Evolutionary conservation across 2,888 invertebrate species (phyloP).

Genomic region (Drosophila monieri): DNA sequence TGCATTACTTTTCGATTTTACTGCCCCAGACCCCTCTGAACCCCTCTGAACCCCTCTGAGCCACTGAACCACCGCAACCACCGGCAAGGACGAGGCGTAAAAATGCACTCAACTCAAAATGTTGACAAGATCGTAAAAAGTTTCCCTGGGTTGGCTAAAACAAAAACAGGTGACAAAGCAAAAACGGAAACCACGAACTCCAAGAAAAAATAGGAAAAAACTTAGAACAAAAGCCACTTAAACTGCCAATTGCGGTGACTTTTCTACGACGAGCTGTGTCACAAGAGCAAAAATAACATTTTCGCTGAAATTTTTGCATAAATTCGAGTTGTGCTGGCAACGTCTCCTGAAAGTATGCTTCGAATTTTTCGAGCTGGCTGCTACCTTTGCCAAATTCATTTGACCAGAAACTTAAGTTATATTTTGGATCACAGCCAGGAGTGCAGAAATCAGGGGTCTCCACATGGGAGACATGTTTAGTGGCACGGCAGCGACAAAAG

Average conservation of each 20-base stretch:
- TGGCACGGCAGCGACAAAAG: slow-evolving; percentile 81
- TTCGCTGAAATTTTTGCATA: slow-evolving; percentile 66
- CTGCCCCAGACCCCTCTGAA: slow-evolving; percentile 34
- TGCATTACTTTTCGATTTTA: slow-evolving; percentile 81
- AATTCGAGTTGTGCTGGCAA: slow-evolving; percentile 53
- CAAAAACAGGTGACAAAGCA: slow-evolving; percentile 77
- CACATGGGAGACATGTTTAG: slow-evolving; percentile 75
- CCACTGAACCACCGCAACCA: not conserved
- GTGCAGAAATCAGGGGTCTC: slow-evolving; percentile 10
- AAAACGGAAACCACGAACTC: slow-evolving; percentile 38
- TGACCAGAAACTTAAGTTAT: slow-evolving; percentile 83
- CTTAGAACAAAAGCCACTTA: slow-evolving; percentile 61
- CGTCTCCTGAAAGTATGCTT: slow-evolving; percentile 54
- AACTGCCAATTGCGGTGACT: slow-evolving; percentile 72
- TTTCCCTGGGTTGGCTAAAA: slow-evolving; percentile 29
- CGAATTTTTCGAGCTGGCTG: slow-evolving; percentile 52
- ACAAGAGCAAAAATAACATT: slow-evolving; percentile 47
- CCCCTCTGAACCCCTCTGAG: not conserved
- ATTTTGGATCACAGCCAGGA: slow-evolving; percentile 79
- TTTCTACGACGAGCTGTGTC: slow-evolving; percentile 17
- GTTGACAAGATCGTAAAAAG: slow-evolving; percentile 79
- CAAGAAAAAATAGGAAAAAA: slow-evolving; percentile 11
- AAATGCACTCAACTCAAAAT: slow-evolving; percentile 77
- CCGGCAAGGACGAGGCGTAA: slow-evolving; percentile 44
- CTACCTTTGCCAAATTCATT: slow-evolving; percentile 83